Evolutionary conservation across 2,888 invertebrate genomes (phyloP).

Genomic region (Rosalia funebris): DNA sequence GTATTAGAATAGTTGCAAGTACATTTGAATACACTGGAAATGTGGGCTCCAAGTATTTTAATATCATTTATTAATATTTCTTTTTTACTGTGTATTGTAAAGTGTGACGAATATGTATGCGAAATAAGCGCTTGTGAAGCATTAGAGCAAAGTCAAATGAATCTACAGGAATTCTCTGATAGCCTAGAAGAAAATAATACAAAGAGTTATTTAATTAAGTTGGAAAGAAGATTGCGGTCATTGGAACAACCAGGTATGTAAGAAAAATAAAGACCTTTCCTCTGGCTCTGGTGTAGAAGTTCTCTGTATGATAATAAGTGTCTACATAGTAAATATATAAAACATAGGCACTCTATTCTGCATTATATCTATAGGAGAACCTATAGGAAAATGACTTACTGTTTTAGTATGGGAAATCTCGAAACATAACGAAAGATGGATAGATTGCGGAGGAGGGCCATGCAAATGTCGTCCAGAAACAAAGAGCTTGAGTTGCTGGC

Average conservation of each 20-base stretch:
- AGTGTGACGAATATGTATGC: slow-evolving; percentile 53
- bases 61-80: not conserved
- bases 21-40: not conserved
- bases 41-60: not conserved
- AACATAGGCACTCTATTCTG: not conserved
- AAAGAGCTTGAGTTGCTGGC: slow-evolving; percentile 76
- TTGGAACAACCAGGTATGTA: slow-evolving; percentile 75
- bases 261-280: too few relatives aligned
- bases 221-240: slow-evolving; percentile 74
- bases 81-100: slow-evolving; percentile 1
- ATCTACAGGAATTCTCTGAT: slow-evolving; percentile 51
- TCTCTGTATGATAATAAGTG: too few relatives aligned
- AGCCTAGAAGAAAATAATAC: slow-evolving; percentile 55
- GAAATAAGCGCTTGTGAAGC: slow-evolving; percentile 68
- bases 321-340: not conserved
- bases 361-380: too few relatives aligned
- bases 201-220: slow-evolving; percentile 64
- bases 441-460: slow-evolving; percentile 71
- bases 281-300: too few relatives aligned
- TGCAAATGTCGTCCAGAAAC: slow-evolving; percentile 75
- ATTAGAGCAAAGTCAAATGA: slow-evolving; percentile 60
- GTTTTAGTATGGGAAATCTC: slow-evolving; percentile 73
- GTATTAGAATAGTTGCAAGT: slow-evolving; percentile 3
- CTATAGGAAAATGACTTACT: not conserved
- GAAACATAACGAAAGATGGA: slow-evolving; percentile 69